Evolutionary conservation across 2,888 invertebrate genomes (phyloP), one percentile per base, ranked within the genome.

Genomic region (Lacanobia oleracea): DNA sequence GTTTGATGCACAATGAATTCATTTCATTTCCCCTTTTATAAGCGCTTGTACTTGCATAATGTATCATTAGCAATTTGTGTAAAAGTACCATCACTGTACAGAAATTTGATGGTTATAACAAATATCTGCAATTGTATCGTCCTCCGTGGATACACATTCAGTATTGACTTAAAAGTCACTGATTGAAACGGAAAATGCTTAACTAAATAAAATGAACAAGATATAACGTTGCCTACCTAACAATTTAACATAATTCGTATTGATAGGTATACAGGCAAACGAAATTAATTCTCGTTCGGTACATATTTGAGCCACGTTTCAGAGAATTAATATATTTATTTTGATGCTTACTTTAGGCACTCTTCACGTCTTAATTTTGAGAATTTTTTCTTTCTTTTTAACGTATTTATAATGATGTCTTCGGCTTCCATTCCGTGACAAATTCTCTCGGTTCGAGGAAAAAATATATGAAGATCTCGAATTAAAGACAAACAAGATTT

Each of bases 251-350:
- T 68, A 45, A 72, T 72, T 56, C 27, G 57, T 62, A 40, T 53
- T 48, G 45, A 50, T 33, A 40, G 33, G 23, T 50, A 37, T 43
- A 23, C 14, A 40, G 14, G 63, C 12, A 64, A 72, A 78, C 53
- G n/a, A 64, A 78, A 64, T 56, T 40, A 51, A 64, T 64, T 51
- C 50, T 5, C 64, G 21, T 78, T 64, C 64, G 18, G n/a, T 54
- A 51, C 53, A 60, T 56, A 54, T 78, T 78, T 60, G 40, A 64
- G 72, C 43, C 21, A 60, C 60, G 59, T 75, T 75, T 60, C 59
- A 2, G 27, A 18, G 40, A 48, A 66, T 74, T 23, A 60, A 54
- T 66, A 53, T 21, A 48, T 18, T 12, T 40, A 59, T 10, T 23
- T 12, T 21, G 14, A 43, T n/a, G 48, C 23, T 43, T 43, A 50